These are phyloP conservation scores for Taphrorychus bicolor DNA, from an alignment of 2,888 invertebrate species.

Conservation along the genomic window DNA sequence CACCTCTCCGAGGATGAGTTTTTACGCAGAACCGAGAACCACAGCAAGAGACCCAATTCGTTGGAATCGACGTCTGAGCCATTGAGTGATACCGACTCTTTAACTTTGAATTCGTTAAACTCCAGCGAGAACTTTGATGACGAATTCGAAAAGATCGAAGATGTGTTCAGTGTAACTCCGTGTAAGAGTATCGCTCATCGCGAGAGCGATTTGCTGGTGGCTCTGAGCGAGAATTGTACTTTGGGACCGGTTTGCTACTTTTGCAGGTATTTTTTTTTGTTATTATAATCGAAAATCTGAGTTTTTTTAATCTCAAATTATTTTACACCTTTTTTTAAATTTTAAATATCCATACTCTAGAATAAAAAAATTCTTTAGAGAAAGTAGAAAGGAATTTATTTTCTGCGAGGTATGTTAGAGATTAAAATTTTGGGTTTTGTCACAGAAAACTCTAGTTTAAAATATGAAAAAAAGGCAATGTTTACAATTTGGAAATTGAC, in stretches of 20 bases:
- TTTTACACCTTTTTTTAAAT: too few relatives aligned
- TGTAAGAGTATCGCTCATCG: conserved; percentile 60
- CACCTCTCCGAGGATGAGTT: conserved; percentile 52
- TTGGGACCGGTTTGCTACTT: conserved; percentile 60
- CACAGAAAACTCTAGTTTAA: too few relatives aligned
- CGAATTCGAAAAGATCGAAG: conserved; percentile 33
- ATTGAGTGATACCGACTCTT: conserved; percentile 46
- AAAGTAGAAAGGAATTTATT: too few relatives aligned
- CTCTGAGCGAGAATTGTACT: conserved; percentile 58
- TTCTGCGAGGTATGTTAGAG: too few relatives aligned
- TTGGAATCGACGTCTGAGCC: conserved; percentile 50
- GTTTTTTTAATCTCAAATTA: too few relatives aligned
- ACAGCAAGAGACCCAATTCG: conserved; percentile 49
- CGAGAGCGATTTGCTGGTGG: conserved; percentile 58
- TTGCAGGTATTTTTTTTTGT: conserved; percentile 56
- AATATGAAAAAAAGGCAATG: too few relatives aligned
- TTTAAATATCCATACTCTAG: too few relatives aligned
- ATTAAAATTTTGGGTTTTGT: too few relatives aligned
- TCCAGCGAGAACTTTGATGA: conserved; percentile 30
- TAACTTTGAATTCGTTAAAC: conserved; percentile 30
- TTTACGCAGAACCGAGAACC: conserved; percentile 40
- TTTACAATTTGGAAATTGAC: too few relatives aligned
- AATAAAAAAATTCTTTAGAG: too few relatives aligned
- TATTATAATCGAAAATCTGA: too few relatives aligned
- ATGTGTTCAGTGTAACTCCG: conserved; percentile 45